These are phyloP conservation scores for Helleia helle DNA, from an alignment of 2,888 invertebrate species.

Conservation along the genomic window DNA sequence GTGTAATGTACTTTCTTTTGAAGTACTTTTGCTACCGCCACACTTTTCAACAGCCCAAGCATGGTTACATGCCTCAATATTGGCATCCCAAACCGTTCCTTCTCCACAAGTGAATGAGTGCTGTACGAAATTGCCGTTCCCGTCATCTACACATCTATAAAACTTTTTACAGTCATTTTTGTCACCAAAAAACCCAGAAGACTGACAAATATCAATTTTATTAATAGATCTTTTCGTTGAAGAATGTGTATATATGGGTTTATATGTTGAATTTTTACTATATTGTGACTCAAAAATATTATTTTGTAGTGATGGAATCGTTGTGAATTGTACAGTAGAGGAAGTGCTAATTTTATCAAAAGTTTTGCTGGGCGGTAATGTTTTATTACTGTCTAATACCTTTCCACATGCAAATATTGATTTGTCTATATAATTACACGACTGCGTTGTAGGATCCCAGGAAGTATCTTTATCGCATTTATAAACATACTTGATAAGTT, in stretches of 20 bases:
- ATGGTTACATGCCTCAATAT: constrained; percentile 72
- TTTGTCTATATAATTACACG: constrained; percentile 1
- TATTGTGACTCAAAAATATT: not conserved
- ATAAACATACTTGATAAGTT: constrained; percentile 1
- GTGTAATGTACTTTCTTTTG: constrained; percentile 6
- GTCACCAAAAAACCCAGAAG: constrained; percentile 76
- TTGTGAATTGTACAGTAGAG: not conserved
- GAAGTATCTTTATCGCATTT: constrained; percentile 3
- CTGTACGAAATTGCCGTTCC: constrained; percentile 53
- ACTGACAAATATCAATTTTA: constrained; percentile 25
- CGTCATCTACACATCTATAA: constrained; percentile 77
- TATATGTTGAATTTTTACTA: not conserved
- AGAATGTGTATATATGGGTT: constrained; percentile 7
- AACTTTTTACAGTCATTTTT: constrained; percentile 76
- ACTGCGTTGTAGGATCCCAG: constrained; percentile 10
- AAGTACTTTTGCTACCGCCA: constrained; percentile 12
- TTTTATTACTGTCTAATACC: not conserved
- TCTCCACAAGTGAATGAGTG: constrained; percentile 74
- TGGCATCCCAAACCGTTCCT: constrained; percentile 76
- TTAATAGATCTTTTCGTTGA: constrained; percentile 13
- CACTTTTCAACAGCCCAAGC: constrained; percentile 54
- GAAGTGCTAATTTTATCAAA: not conserved
- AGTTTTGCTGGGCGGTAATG: not conserved
- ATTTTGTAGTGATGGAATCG: not conserved
- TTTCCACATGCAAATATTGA: not conserved